phyloP scores from a whole-genome alignment of 2,113 vertebrate species.

The Platycercus adscitus region DNA sequence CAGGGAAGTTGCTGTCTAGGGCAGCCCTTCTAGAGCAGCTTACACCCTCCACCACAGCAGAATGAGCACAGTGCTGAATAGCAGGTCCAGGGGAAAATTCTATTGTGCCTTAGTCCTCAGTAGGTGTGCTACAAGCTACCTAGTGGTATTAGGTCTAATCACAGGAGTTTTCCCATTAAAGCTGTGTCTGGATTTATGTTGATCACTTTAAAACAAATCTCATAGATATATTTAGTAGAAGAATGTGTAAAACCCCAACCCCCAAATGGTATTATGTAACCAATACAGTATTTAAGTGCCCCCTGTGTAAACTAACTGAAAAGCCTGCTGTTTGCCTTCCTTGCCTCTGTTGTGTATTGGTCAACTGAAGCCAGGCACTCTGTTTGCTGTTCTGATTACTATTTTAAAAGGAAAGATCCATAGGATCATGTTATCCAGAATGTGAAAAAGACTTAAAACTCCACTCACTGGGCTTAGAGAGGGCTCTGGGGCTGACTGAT shows the following conservation, averaged over 20 bases:
- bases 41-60: neutral
- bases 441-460: constrained; percentile 45
- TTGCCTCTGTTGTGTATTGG: constrained; percentile 52
- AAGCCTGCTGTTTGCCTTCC: constrained; percentile 64
- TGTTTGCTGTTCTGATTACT: constrained; percentile 65
- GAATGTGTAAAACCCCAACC: constrained; percentile 53
- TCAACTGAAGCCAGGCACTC: neutral
- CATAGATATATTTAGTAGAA: constrained; percentile 37
- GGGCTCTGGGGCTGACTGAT: neutral
- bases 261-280: constrained; percentile 60
- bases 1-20: neutral
- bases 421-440: constrained; percentile 59
- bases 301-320: constrained; percentile 63
- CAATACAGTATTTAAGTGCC: constrained; percentile 60
- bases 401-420: constrained; percentile 59
- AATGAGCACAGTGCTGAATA: accelerated
- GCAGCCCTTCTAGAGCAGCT: neutral
- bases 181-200: constrained; percentile 24
- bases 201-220: constrained; percentile 58
- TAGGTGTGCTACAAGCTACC: neutral
- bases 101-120: neutral
- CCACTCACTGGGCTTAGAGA: neutral
- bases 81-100: neutral
- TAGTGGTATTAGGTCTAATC: constrained; percentile 24
- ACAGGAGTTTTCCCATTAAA: neutral